These are phyloP conservation scores for Pelodiscus sinensis DNA, from an alignment of 2,113 vertebrate species.

Conservation along the genomic window DNA sequence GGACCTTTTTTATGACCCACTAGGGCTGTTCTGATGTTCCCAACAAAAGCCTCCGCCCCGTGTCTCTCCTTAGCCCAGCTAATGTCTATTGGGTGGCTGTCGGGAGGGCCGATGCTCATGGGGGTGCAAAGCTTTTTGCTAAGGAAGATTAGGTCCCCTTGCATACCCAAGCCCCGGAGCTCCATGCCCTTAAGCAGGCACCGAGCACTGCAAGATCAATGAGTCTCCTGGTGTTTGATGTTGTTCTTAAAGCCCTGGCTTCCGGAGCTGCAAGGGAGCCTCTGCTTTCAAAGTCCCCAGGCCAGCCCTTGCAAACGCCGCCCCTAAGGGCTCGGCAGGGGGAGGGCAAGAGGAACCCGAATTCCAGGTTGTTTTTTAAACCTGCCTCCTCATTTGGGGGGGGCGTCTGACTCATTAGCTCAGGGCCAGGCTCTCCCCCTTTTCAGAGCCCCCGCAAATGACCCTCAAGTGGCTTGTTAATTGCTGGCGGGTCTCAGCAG, in stretches of 20 bases:
- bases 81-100: conserved; percentile 17
- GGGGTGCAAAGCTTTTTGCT: neutral
- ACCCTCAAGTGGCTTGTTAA: conserved; percentile 54
- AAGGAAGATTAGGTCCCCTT: rapidly evolving
- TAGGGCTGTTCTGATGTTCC: too few relatives aligned
- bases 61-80: neutral
- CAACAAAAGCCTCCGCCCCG: neutral
- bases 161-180: neutral
- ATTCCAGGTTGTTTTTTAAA: neutral
- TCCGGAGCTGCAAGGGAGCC: neutral
- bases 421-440: neutral
- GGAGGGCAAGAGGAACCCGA: neutral
- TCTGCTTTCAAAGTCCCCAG: conserved; percentile 21
- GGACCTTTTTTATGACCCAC: too few relatives aligned
- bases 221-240: conserved; percentile 31
- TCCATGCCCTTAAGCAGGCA: neutral
- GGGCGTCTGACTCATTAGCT: too few relatives aligned
- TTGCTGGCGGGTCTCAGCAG: conserved; percentile 37
- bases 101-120: neutral
- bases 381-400: neutral
- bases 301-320: neutral
- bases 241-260: conserved; percentile 34
- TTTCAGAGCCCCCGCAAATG: conserved; percentile 64
- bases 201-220: rapidly evolving
- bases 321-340: neutral